Evolutionary conservation across 2,888 invertebrate species (phyloP).

Genomic region (Neocrepidodera transversa): DNA sequence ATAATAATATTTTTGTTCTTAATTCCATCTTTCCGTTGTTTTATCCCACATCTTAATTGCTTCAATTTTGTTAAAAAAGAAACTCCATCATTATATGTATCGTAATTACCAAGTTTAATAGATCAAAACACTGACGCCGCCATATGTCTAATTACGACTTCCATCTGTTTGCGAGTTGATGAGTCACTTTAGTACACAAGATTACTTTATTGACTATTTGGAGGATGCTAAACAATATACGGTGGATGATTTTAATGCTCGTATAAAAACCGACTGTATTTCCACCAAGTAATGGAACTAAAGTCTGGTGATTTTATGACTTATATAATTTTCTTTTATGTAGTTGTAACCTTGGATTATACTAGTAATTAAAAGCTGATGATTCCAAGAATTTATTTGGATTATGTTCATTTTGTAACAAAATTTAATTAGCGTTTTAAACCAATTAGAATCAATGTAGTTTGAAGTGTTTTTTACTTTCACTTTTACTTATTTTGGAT

Average conservation of each 20-base stretch:
- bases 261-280: slow-evolving; percentile 18
- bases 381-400: too few relatives aligned
- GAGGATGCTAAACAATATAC: slow-evolving; percentile 4
- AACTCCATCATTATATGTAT: too few relatives aligned
- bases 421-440: too few relatives aligned
- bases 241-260: slow-evolving; percentile 23
- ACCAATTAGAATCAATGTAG: too few relatives aligned
- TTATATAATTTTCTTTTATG: background rate
- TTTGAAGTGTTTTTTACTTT: too few relatives aligned
- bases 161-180: slow-evolving; percentile 29
- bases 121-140: slow-evolving; percentile 18
- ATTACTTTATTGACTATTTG: slow-evolving; percentile 23
- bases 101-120: slow-evolving; percentile 3
- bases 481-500: too few relatives aligned
- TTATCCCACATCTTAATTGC: too few relatives aligned
- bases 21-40: too few relatives aligned
- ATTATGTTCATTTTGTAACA: too few relatives aligned
- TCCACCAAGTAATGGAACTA: background rate
- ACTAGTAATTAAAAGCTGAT: too few relatives aligned
- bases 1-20: slow-evolving; percentile 2
- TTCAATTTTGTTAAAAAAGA: too few relatives aligned
- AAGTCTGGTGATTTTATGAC: background rate
- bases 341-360: too few relatives aligned
- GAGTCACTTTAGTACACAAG: slow-evolving; percentile 25
- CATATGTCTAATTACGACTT: slow-evolving; percentile 24